phyloP scores from a whole-genome alignment of 2,113 vertebrate species.

The Sinocyclocheilus rhinocerous region DNA sequence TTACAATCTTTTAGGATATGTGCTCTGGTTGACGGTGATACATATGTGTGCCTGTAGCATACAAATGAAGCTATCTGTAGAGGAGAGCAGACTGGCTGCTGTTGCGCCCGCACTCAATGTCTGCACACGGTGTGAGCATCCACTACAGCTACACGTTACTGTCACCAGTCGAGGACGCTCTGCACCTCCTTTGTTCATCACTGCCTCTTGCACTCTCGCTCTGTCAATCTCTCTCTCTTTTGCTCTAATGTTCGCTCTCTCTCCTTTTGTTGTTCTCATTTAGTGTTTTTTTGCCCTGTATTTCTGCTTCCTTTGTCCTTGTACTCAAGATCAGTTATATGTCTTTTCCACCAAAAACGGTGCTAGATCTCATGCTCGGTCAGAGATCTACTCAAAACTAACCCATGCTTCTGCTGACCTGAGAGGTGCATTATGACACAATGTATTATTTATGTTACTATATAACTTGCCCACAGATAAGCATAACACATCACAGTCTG shows the following conservation, averaged over 20 bases:
- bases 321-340: conserved; percentile 10
- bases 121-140: conserved; percentile 42
- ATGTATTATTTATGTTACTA: too few species aligned
- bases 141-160: conserved; percentile 3
- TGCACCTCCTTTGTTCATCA: conserved; percentile 25
- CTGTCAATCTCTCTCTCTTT: conserved; percentile 12
- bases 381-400: not conserved
- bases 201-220: not conserved
- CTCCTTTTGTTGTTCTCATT: conserved; percentile 26
- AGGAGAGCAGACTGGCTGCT: conserved; percentile 39
- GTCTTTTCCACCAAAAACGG: not conserved
- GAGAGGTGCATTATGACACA: not conserved
- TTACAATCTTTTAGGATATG: conserved; percentile 56
- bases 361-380: not conserved
- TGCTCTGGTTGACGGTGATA: conserved; percentile 29
- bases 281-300: not conserved
- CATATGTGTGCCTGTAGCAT: conserved; percentile 41
- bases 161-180: not conserved
- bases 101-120: not conserved
- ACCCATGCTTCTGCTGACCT: not conserved
- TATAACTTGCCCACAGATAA: too few species aligned
- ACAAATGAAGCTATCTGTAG: conserved; percentile 61
- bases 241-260: not conserved
- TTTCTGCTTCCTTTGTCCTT: conserved; percentile 38
- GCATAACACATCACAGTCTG: too few species aligned